These are phyloP conservation scores for Diarsia dahlii DNA, from an alignment of 2,888 invertebrate species.

Conservation along the genomic window DNA sequence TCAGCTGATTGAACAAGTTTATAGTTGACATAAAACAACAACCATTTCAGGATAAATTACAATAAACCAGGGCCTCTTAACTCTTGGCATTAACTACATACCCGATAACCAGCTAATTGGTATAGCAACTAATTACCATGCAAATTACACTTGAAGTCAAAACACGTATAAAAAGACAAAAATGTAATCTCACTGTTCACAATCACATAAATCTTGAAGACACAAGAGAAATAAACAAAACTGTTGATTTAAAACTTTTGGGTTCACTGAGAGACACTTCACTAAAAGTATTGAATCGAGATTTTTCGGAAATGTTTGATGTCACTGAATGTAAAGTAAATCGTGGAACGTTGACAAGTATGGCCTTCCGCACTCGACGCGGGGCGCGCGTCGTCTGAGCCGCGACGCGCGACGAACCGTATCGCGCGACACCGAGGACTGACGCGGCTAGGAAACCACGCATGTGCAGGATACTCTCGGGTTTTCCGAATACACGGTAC, in stretches of 20 bases:
- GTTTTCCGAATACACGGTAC: constrained; percentile 78
- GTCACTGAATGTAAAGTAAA: constrained; percentile 60
- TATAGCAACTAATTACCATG: constrained; percentile 78
- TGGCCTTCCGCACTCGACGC: constrained; percentile 83
- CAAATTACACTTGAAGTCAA: constrained; percentile 74
- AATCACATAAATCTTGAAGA: constrained; percentile 38
- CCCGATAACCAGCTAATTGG: constrained; percentile 73
- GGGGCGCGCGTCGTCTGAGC: constrained; percentile 82
- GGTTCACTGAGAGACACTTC: constrained; percentile 27
- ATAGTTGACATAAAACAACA: constrained; percentile 12
- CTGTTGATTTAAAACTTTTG: constrained; percentile 16
- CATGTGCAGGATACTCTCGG: constrained; percentile 85
- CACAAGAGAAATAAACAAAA: constrained; percentile 16
- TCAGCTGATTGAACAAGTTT: constrained; percentile 34
- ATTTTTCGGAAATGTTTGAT: constrained; percentile 49
- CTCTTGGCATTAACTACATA: constrained; percentile 83
- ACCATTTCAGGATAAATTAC: background rate
- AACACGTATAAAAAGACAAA: constrained; percentile 66
- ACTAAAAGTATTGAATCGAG: constrained; percentile 43
- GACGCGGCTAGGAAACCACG: constrained; percentile 82
- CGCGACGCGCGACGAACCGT: constrained; percentile 66
- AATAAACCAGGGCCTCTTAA: constrained; percentile 45
- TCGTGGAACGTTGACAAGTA: constrained; percentile 59
- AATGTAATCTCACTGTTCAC: constrained; percentile 56
- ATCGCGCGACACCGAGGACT: constrained; percentile 73